Conservation (phyloP, 2,797 vertebrate species). For the Rhabdophis nuchalis region DNA sequence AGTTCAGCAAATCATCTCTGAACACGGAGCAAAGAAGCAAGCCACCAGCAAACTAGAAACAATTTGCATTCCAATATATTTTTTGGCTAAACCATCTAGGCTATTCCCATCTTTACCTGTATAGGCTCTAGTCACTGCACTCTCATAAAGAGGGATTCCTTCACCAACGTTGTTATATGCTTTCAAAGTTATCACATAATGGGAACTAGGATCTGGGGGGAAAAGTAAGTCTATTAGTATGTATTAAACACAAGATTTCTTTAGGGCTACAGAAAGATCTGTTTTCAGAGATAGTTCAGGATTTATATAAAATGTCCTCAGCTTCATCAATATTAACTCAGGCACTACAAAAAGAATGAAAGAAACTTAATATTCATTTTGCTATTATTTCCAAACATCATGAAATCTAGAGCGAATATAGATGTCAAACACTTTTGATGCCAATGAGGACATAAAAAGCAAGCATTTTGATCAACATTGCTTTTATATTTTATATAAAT, state of each 20-base stretch:
- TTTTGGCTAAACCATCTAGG: neutral
- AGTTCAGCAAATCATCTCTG: accelerated
- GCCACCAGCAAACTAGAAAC: neutral
- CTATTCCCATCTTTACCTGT: slow-evolving; percentile 68
- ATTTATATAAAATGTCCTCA: neutral
- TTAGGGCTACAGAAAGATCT: neutral
- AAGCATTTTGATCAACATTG: neutral
- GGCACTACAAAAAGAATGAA: neutral
- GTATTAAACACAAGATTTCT: neutral
- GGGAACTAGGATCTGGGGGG: slow-evolving; percentile 87
- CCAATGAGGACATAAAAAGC: neutral
- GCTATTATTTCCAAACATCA: neutral
- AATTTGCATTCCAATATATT: neutral
- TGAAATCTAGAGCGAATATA: neutral
- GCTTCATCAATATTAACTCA: neutral
- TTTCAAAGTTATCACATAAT: slow-evolving; percentile 96
- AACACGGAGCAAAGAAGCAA: neutral
- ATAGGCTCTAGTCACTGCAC: slow-evolving; percentile 90
- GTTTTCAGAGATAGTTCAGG: accelerated
- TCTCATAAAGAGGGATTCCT: slow-evolving; percentile 96
- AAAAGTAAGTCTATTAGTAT: accelerated
- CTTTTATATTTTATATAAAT: neutral
- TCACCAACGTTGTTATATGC: slow-evolving; percentile 96
- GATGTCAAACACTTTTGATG: neutral
- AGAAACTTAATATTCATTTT: neutral